These are phyloP conservation scores for Marronus borbonicus DNA, from an alignment of 2,888 invertebrate genomes.

Conservation along the genomic window DNA sequence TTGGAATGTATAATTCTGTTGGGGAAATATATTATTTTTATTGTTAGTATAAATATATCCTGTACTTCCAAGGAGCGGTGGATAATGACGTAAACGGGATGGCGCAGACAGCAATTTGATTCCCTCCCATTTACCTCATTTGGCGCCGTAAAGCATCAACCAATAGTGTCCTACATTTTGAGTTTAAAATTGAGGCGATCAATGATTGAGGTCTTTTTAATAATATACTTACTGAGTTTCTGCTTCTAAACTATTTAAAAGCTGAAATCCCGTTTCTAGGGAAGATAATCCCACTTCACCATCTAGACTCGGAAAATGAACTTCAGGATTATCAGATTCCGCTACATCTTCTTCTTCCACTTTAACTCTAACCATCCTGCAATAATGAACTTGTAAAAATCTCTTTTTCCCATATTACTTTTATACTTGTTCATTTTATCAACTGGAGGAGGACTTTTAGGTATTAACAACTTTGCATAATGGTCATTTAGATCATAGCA, in stretches of 20 bases:
- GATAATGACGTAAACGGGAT: too few species aligned
- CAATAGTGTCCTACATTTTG: too few species aligned
- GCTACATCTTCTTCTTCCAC: constrained; percentile 62
- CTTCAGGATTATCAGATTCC: constrained; percentile 63
- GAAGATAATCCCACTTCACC: constrained; percentile 62
- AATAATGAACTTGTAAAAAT: constrained; percentile 33
- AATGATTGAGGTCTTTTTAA: too few species aligned
- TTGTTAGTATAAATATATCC: too few species aligned
- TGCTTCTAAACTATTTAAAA: constrained; percentile 66
- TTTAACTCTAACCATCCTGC: constrained; percentile 61
- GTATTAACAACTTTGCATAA: constrained; percentile 61
- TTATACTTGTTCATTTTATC: constrained; percentile 62
- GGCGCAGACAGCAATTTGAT: too few species aligned
- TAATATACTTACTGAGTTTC: constrained; percentile 60
- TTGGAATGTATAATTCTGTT: too few species aligned
- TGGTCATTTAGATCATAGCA: constrained; percentile 63
- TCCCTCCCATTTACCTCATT: too few species aligned
- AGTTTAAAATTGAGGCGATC: too few species aligned
- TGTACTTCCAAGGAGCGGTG: too few species aligned
- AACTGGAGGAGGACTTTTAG: constrained; percentile 60
- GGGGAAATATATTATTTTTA: too few species aligned
- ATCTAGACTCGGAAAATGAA: constrained; percentile 63
- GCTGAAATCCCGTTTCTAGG: constrained; percentile 65
- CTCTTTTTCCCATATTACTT: not conserved
- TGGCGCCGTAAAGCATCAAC: too few species aligned